phyloP scores from a whole-genome alignment of 2,113 vertebrate species.

The Hystrix brachyura region DNA sequence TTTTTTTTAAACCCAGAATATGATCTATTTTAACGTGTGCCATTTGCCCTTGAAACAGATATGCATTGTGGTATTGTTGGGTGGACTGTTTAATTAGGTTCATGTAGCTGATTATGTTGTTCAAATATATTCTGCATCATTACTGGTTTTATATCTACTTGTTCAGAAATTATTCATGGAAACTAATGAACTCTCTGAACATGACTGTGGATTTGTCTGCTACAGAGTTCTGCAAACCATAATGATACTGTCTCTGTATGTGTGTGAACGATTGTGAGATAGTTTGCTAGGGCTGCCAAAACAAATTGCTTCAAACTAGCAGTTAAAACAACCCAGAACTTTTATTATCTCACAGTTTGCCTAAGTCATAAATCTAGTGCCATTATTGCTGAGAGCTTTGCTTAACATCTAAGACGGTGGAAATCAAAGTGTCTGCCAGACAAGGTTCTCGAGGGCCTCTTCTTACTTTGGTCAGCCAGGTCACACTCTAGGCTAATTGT shows the following conservation, averaged over 20 bases:
- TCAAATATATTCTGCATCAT: not conserved
- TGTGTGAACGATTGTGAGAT: not conserved
- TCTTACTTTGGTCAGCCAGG: not conserved
- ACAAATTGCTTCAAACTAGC: not conserved
- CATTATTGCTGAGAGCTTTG: not conserved
- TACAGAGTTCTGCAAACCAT: not conserved
- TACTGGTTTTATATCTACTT: not conserved
- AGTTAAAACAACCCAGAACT: not conserved
- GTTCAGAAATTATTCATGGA: constrained; percentile 26
- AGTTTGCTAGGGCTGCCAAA: not conserved
- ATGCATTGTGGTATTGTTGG: not conserved
- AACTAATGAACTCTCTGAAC: not conserved
- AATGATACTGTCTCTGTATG: not conserved
- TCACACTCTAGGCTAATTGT: not conserved
- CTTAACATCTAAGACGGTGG: not conserved
- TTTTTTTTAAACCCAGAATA: not conserved
- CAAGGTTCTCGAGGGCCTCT: not conserved
- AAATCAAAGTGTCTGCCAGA: not conserved
- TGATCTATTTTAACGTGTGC: not conserved
- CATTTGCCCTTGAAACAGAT: not conserved
- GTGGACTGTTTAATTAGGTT: not conserved
- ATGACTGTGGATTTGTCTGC: not conserved
- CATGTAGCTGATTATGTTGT: not conserved
- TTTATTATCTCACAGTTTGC: not conserved
- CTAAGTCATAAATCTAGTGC: not conserved